Conservation (phyloP, 2,797 vertebrate genomes). For the Platyrinchus mystaceus region DNA sequence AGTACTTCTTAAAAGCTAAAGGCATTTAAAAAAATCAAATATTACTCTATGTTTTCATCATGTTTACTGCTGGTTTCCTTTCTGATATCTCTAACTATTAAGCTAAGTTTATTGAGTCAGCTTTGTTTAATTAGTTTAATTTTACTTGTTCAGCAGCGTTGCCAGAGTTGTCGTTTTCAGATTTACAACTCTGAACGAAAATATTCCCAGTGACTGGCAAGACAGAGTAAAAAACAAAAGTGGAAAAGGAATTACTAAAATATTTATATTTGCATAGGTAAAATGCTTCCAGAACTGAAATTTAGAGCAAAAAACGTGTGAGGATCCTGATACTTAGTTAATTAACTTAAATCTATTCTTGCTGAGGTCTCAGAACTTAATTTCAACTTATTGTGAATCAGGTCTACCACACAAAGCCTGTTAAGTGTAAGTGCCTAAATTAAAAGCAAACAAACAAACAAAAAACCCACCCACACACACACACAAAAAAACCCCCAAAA, state of each 20-base stretch:
- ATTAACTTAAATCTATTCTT: neutral
- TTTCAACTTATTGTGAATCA: neutral
- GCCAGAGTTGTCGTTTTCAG: conserved; percentile 20
- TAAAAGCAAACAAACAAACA: neutral
- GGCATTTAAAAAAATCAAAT: neutral
- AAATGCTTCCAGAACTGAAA: conserved; percentile 26
- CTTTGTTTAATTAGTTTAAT: conserved; percentile 53
- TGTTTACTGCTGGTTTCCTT: neutral
- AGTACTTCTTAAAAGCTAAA: neutral
- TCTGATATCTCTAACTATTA: neutral
- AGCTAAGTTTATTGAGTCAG: conserved; percentile 18
- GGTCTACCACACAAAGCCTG: neutral
- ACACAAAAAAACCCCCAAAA: too few species aligned
- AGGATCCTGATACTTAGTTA: neutral
- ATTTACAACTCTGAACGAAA: conserved; percentile 50
- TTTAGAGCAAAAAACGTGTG: neutral
- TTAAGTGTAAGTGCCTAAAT: neutral
- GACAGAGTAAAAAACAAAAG: conserved; percentile 17
- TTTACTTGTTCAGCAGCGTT: conserved; percentile 22
- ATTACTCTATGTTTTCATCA: neutral
- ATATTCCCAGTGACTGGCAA: conserved; percentile 33
- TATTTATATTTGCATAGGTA: conserved; percentile 14
- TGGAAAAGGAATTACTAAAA: conserved; percentile 9
- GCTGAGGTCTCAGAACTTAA: neutral
- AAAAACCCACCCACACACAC: too few species aligned